A percentile compares a stretch with the other conserved stretches of the same genome.
These are phyloP conservation scores for Spisula solida DNA, from an alignment of 2,888 invertebrate genomes.

Conservation along the genomic window DNA sequence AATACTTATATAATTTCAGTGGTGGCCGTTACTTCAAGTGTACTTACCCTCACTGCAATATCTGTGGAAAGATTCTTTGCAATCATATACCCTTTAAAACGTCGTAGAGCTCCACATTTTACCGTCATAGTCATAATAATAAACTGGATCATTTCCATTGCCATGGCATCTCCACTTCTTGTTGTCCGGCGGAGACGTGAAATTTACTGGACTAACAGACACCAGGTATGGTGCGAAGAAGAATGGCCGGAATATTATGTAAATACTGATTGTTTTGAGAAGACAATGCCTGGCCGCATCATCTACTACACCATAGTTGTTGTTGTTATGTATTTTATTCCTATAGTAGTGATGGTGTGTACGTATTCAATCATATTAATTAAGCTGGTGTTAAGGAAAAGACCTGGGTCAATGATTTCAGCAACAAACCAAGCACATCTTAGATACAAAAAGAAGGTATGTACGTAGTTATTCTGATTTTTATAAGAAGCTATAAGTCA, in stretches of 20 bases:
- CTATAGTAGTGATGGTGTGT: conserved; percentile 80
- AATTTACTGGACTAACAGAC: conserved; percentile 76
- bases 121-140: conserved; percentile 70
- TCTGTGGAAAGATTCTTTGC: conserved; percentile 84
- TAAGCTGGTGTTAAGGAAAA: conserved; percentile 74
- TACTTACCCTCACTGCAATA: conserved; percentile 81
- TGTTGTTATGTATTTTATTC: conserved; percentile 83
- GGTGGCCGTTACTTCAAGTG: conserved; percentile 81
- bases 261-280: conserved; percentile 60
- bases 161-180: conserved; percentile 80
- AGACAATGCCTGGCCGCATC: conserved; percentile 62
- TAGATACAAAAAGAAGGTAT: conserved; percentile 79
- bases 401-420: conserved; percentile 72
- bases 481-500: no score
- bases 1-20: conserved; percentile 70
- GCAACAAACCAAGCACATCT: conserved; percentile 71
- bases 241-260: conserved; percentile 78
- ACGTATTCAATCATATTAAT: conserved; percentile 80
- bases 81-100: conserved; percentile 82
- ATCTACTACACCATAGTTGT: conserved; percentile 80
- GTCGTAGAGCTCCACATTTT: conserved; percentile 68
- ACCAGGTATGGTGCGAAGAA: conserved; percentile 81
- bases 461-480: no score
- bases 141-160: conserved; percentile 77
- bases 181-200: conserved; percentile 71